Percentiles rank a stretch among this genome's conserved stretches.
These are phyloP conservation scores for Byasa hedistus DNA, from an alignment of 2,888 invertebrate genomes.

Conservation along the genomic window DNA sequence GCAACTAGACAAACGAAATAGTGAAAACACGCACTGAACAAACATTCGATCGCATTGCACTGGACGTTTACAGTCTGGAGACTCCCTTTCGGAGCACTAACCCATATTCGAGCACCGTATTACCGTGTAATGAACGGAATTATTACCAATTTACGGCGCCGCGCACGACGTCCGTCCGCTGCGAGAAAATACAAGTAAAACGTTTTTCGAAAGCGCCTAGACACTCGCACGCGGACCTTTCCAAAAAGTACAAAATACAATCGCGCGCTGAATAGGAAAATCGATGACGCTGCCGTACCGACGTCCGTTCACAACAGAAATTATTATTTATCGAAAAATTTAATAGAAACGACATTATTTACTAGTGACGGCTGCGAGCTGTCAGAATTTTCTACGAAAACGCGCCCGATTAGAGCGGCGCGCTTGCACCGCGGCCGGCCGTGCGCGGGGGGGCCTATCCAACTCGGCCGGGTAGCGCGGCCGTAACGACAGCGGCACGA, in stretches of 20 bases:
- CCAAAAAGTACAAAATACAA: constrained; percentile 75
- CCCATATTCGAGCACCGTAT: constrained; percentile 75
- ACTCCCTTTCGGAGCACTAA: constrained; percentile 64
- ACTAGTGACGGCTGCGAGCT: constrained; percentile 70
- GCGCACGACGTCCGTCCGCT: constrained; percentile 70
- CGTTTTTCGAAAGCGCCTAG: constrained; percentile 78
- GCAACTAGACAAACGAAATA: constrained; percentile 59
- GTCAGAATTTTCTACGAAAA: constrained; percentile 75
- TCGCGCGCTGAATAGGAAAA: constrained; percentile 76
- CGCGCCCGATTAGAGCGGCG: constrained; percentile 46
- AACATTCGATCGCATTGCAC: constrained; percentile 56
- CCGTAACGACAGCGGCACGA: constrained; percentile 56
- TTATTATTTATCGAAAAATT: constrained; percentile 79
- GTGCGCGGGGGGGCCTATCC: constrained; percentile 40
- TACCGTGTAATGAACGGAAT: constrained; percentile 76
- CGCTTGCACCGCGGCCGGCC: constrained; percentile 34
- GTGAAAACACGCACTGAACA: constrained; percentile 54
- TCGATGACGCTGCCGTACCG: constrained; percentile 72
- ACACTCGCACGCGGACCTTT: constrained; percentile 69
- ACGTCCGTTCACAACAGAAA: constrained; percentile 71
- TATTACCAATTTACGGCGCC: constrained; percentile 76
- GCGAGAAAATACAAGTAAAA: constrained; percentile 71
- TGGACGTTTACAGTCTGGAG: constrained; percentile 56
- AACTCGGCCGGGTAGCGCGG: constrained; percentile 61
- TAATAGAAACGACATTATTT: constrained; percentile 80